A percentile compares a stretch with the other conserved stretches of the same genome.
Conservation (phyloP, 1,140 invertebrate species). For the Pachypeltis micranthus region DNA sequence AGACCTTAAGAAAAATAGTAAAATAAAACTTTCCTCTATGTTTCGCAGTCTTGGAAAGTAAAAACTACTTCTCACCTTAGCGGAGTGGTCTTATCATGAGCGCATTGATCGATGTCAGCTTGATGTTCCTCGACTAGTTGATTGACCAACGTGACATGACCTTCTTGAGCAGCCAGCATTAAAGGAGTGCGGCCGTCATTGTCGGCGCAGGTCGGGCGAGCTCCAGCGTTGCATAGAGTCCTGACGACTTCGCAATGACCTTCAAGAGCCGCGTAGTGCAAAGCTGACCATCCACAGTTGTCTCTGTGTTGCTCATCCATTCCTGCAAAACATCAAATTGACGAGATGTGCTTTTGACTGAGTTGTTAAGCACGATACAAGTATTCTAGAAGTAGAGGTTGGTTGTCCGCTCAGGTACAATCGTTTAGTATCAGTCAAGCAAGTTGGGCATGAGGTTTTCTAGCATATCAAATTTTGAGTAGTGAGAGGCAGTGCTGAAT, state of each 20-base stretch:
- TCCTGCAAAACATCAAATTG: slow-evolving; percentile 36
- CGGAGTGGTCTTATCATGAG: slow-evolving; percentile 88
- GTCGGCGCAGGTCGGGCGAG: slow-evolving; percentile 79
- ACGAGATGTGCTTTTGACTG: too few species aligned
- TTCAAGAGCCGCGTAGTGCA: slow-evolving; percentile 88
- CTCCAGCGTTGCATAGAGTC: slow-evolving; percentile 78
- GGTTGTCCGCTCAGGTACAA: too few species aligned
- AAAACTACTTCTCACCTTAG: slow-evolving; percentile 46
- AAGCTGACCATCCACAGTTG: slow-evolving; percentile 85
- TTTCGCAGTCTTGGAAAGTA: too few species aligned
- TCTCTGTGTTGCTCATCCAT: slow-evolving; percentile 83
- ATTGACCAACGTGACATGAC: slow-evolving; percentile 59
- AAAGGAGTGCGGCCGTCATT: slow-evolving; percentile 89
- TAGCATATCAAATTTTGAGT: too few species aligned
- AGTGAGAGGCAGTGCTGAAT: too few species aligned
- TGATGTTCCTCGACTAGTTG: slow-evolving; percentile 58
- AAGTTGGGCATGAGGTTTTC: too few species aligned
- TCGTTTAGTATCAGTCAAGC: too few species aligned
- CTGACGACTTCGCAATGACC: slow-evolving; percentile 80
- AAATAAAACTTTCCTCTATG: too few species aligned
- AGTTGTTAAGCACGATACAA: too few species aligned
- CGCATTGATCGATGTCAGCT: slow-evolving; percentile 74
- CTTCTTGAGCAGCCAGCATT: slow-evolving; percentile 79
- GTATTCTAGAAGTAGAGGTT: too few species aligned
- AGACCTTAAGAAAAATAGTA: too few species aligned